These are phyloP conservation scores for Xyrauchen texanus DNA, from an alignment of 2,113 vertebrate genomes.

Conservation along the genomic window DNA sequence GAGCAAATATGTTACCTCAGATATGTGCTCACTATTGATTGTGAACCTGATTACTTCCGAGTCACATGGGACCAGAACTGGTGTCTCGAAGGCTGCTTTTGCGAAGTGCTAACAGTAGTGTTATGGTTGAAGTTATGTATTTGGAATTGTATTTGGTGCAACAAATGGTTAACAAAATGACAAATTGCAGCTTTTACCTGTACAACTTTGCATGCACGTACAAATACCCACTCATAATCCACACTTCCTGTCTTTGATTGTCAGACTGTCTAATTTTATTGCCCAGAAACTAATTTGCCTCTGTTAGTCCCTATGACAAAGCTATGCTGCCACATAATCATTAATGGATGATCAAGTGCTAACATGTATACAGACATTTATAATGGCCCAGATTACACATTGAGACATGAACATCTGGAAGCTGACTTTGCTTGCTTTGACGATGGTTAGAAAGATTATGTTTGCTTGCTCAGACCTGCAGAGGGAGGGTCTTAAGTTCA, in stretches of 20 bases:
- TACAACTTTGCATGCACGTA: too few relatives aligned
- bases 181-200: too few relatives aligned
- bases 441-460: not conserved
- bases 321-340: not conserved
- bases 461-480: constrained; percentile 21
- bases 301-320: not conserved
- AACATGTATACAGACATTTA: constrained; percentile 20
- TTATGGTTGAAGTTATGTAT: too few relatives aligned
- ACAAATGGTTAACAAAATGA: too few relatives aligned
- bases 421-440: constrained; percentile 1
- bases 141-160: too few relatives aligned
- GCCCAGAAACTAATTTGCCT: not conserved
- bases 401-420: constrained; percentile 33
- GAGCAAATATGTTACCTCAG: too few relatives aligned
- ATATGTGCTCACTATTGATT: too few relatives aligned
- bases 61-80: too few relatives aligned
- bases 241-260: not conserved
- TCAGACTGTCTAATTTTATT: not conserved
- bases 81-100: too few relatives aligned
- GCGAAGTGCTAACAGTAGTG: too few relatives aligned
- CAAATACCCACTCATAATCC: not conserved
- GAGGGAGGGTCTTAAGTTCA: not conserved
- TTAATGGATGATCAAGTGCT: constrained; percentile 6
- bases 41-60: too few relatives aligned
- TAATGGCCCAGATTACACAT: constrained; percentile 2